These are phyloP conservation scores for Eciton burchellii DNA, from an alignment of 1,140 invertebrate species.

Conservation along the genomic window DNA sequence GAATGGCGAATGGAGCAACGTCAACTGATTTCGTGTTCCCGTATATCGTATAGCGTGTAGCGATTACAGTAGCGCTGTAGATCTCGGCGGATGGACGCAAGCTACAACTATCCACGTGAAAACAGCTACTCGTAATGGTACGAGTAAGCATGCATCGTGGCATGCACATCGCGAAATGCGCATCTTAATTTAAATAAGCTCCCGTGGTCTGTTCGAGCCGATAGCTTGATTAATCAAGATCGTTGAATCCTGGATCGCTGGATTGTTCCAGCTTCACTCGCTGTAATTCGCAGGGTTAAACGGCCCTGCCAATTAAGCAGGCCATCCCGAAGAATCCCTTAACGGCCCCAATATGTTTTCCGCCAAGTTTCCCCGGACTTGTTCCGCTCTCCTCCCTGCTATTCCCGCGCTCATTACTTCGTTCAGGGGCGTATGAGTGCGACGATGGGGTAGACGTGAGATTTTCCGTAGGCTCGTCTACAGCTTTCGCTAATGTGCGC, in stretches of 20 bases:
- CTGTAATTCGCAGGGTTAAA: constrained; percentile 77
- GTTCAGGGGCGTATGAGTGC: neutral
- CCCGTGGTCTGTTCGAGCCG: constrained; percentile 16
- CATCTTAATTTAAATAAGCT: neutral
- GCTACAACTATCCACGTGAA: neutral
- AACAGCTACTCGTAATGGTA: neutral
- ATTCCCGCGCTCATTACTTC: constrained; percentile 52
- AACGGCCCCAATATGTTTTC: constrained; percentile 84
- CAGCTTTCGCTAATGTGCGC: neutral
- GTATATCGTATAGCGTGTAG: too few relatives aligned
- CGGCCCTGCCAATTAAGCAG: constrained; percentile 80
- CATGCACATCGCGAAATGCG: too few relatives aligned
- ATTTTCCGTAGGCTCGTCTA: constrained; percentile 72
- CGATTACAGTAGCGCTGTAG: neutral
- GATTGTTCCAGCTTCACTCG: constrained; percentile 55
- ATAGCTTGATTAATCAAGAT: constrained; percentile 68
- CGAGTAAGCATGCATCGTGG: too few relatives aligned
- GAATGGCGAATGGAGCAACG: too few relatives aligned
- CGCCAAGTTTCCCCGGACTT: constrained; percentile 58
- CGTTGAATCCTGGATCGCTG: constrained; percentile 66
- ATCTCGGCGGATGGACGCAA: neutral
- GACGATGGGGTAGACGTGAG: constrained; percentile 65
- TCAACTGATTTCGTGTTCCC: neutral
- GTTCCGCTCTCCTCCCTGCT: constrained; percentile 15
- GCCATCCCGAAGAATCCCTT: constrained; percentile 77